Evolutionary conservation across 2,113 vertebrate genomes (phyloP).

Genomic region (Solea senegalensis): DNA sequence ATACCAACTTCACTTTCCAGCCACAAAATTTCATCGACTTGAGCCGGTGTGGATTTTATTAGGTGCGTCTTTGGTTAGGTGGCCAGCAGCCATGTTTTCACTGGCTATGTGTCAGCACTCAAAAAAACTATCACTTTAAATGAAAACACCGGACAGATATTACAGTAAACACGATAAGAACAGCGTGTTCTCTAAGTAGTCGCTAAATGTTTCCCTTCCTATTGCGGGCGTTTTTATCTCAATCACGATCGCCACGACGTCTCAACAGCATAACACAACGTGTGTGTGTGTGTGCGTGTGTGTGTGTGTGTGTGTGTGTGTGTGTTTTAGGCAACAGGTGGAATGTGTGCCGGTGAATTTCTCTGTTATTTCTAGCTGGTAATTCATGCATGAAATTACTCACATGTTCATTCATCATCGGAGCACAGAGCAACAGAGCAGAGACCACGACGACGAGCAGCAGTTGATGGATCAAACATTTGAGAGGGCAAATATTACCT

Average conservation of each 20-base stretch:
- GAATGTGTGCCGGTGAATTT: constrained; percentile 67
- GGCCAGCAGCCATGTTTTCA: too few species aligned
- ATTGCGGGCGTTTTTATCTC: constrained; percentile 60
- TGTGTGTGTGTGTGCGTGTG: constrained; percentile 37
- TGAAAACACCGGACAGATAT: constrained; percentile 61
- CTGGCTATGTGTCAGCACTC: too few species aligned
- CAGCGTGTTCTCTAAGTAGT: constrained; percentile 37
- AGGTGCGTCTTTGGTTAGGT: too few species aligned
- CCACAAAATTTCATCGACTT: too few species aligned
- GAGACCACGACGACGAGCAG: constrained; percentile 54
- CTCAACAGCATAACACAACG: constrained; percentile 45
- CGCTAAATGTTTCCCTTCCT: constrained; percentile 59
- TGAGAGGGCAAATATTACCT: constrained; percentile 67
- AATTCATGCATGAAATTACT: constrained; percentile 82
- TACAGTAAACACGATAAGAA: constrained; percentile 47
- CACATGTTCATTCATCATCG: constrained; percentile 78
- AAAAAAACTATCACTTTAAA: constrained; percentile 14
- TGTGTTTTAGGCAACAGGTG: constrained; percentile 69
- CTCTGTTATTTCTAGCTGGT: constrained; percentile 75
- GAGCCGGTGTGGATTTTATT: too few species aligned
- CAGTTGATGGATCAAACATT: constrained; percentile 71
- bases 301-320: constrained; percentile 38
- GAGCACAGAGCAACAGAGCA: constrained; percentile 38
- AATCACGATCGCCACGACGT: constrained; percentile 60
- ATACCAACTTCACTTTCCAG: too few species aligned